Conservation (phyloP, 1,140 invertebrate species). For the Periplaneta americana region DNA sequence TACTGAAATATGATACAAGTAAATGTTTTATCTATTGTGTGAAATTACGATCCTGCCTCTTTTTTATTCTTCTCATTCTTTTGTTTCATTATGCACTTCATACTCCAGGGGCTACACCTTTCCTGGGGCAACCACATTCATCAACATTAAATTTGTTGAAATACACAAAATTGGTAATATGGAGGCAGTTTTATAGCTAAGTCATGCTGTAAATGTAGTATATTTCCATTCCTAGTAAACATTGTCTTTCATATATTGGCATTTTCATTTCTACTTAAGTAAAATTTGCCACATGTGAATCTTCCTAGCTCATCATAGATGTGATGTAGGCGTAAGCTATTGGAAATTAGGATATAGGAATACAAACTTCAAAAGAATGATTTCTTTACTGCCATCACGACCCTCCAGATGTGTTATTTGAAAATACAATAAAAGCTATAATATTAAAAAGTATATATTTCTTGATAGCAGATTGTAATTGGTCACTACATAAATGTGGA, state of each 20-base stretch:
- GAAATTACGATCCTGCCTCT: neutral
- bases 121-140: neutral
- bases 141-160: neutral
- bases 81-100: neutral
- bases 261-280: neutral
- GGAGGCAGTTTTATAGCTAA: neutral
- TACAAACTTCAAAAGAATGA: neutral
- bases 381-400: neutral
- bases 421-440: too few relatives aligned
- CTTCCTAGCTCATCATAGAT: neutral
- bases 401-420: neutral
- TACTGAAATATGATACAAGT: neutral
- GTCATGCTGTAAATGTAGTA: neutral
- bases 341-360: neutral
- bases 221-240: neutral
- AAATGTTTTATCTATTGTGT: neutral
- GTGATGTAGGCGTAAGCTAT: neutral
- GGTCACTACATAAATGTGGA: too few relatives aligned
- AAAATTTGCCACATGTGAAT: neutral
- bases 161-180: neutral
- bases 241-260: neutral
- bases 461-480: too few relatives aligned
- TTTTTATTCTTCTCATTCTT: neutral
- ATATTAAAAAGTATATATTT: too few relatives aligned
- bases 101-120: neutral